phyloP scores from a whole-genome alignment of 2,888 invertebrate species.

The Exocentrus adspersus region DNA sequence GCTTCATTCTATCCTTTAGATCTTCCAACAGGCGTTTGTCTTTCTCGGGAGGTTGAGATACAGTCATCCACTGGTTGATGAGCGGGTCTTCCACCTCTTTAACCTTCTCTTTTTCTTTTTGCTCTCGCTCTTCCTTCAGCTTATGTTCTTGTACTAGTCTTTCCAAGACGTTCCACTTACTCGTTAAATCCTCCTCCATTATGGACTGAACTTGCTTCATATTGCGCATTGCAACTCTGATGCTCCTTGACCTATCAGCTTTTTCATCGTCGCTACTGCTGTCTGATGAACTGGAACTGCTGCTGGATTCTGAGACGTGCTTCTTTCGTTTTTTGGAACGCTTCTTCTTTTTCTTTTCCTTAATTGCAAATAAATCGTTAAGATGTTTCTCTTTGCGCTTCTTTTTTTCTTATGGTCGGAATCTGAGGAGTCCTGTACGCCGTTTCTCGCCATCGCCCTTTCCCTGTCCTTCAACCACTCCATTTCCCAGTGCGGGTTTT shows the following conservation, averaged over 20 bases:
- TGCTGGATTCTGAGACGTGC: constrained; percentile 60
- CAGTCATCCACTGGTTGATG: constrained; percentile 68
- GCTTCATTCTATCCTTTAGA: constrained; percentile 66
- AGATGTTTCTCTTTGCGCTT: constrained; percentile 52
- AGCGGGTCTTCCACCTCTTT: constrained; percentile 56
- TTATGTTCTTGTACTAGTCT: constrained; percentile 65
- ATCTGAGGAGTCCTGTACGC: constrained; percentile 42
- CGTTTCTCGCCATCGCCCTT: constrained; percentile 56
- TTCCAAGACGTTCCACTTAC: constrained; percentile 63
- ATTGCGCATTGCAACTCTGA: constrained; percentile 74
- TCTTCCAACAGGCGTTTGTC: constrained; percentile 60
- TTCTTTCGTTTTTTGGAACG: constrained; percentile 57
- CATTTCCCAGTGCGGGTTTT: constrained; percentile 88
- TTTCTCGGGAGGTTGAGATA: constrained; percentile 59
- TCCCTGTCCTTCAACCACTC: constrained; percentile 86
- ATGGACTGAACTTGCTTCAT: constrained; percentile 64
- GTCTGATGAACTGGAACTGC: constrained; percentile 63
- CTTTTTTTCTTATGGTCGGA: constrained; percentile 44
- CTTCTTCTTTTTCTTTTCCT: constrained; percentile 69
- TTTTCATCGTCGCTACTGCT: constrained; percentile 59
- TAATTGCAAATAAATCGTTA: constrained; percentile 42
- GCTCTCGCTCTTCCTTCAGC: constrained; percentile 54
- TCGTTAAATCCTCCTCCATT: constrained; percentile 62
- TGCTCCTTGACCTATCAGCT: constrained; percentile 69
- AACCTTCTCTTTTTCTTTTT: constrained; percentile 41